A percentile compares a stretch with the other conserved stretches of the same genome.
phyloP scores from a whole-genome alignment of 2,888 invertebrate species.

The Nephrotoma appendiculata region DNA sequence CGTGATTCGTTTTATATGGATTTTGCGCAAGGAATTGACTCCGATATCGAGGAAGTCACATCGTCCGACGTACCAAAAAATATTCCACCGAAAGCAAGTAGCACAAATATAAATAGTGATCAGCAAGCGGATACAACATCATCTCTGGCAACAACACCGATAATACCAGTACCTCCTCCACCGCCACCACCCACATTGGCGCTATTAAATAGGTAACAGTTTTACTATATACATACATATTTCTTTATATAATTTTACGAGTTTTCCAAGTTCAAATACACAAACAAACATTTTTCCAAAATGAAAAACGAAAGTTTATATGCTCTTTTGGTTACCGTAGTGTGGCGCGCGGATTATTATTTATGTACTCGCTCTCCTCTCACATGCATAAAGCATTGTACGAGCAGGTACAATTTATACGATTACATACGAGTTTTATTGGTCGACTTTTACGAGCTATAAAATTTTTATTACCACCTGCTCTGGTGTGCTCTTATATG shows the following conservation, averaged over 20 bases:
- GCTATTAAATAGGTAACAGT: not conserved
- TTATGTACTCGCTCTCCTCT: not conserved
- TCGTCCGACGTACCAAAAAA: conserved; percentile 40
- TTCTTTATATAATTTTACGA: not conserved
- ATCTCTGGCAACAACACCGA: conserved; percentile 6
- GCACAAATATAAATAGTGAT: conserved; percentile 7
- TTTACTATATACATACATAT: not conserved
- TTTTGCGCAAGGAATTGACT: conserved; percentile 80
- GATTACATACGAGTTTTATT: not conserved
- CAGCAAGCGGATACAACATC: not conserved
- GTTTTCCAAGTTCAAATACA: not conserved
- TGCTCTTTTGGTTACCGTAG: not conserved
- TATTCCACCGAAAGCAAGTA: conserved; percentile 20
- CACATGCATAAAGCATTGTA: not conserved
- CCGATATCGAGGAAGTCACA: conserved; percentile 75
- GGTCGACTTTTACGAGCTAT: not conserved
- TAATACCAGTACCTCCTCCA: not conserved
- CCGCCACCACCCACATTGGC: not conserved
- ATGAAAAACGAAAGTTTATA: not conserved
- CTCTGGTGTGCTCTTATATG: not conserved
- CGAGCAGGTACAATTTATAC: not conserved
- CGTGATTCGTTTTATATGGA: conserved; percentile 84
- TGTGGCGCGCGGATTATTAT: not conserved
- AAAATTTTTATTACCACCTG: not conserved
- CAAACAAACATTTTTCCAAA: not conserved